Evolutionary conservation across 2,888 invertebrate genomes (phyloP).

Genomic region (Volucella zonaria): DNA sequence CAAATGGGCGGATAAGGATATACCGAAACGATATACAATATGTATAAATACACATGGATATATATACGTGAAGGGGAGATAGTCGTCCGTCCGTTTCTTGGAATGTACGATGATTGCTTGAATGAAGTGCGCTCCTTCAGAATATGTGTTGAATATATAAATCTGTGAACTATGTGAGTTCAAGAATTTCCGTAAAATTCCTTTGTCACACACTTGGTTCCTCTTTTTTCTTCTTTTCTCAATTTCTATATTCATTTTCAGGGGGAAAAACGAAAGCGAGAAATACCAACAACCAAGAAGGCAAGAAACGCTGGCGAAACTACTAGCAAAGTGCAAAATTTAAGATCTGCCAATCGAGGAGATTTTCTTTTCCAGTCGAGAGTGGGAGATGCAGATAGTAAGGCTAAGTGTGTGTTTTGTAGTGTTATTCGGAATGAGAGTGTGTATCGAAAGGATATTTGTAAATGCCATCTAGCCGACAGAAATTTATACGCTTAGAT

Average conservation of each 20-base stretch:
- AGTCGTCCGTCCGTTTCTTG: constrained; percentile 56
- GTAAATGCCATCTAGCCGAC: constrained; percentile 68
- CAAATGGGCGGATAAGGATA: constrained; percentile 25
- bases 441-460: constrained; percentile 51
- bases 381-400: background rate
- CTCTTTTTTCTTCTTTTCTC: background rate
- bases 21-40: too few species aligned
- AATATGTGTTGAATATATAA: constrained; percentile 72
- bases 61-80: constrained; percentile 11
- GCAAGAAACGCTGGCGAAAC: constrained; percentile 19
- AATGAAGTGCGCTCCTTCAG: constrained; percentile 72
- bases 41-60: background rate
- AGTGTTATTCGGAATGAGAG: background rate
- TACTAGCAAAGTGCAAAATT: constrained; percentile 60
- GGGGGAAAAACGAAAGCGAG: constrained; percentile 28
- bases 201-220: constrained; percentile 19
- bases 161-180: constrained; percentile 70
- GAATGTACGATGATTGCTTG: constrained; percentile 73
- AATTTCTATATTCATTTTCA: constrained; percentile 8
- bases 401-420: background rate
- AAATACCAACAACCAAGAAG: constrained; percentile 29
- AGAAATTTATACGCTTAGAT: constrained; percentile 66
- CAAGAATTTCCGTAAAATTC: constrained; percentile 69
- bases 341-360: constrained; percentile 49
- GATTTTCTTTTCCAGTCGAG: constrained; percentile 43